Conservation (phyloP, 23 tunicate genomes). For the Styela plicata region DNA sequence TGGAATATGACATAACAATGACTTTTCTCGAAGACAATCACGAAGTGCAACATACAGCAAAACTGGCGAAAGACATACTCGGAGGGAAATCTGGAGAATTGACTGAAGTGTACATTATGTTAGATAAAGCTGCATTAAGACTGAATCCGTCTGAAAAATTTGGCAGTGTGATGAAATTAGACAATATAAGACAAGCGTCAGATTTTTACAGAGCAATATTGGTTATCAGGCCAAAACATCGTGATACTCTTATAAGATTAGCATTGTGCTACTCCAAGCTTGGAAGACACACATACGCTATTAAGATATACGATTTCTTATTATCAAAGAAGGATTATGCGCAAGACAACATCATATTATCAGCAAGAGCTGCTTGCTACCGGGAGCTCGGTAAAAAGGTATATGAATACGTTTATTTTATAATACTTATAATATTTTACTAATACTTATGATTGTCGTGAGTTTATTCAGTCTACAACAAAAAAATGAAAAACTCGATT, state of each 20-base stretch:
- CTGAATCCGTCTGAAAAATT: constrained; percentile 41
- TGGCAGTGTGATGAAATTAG: constrained; percentile 41
- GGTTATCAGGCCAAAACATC: constrained; percentile 47
- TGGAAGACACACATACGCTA: constrained; percentile 45
- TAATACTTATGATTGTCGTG: too few species aligned
- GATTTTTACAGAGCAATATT: constrained; percentile 72
- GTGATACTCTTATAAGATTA: constrained; percentile 49
- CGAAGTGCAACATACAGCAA: constrained; percentile 21
- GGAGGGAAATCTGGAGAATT: constrained; percentile 32
- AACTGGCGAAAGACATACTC: constrained; percentile 45
- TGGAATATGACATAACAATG: constrained; percentile 29
- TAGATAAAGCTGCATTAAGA: constrained; percentile 57
- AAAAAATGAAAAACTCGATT: too few species aligned
- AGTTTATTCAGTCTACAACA: too few species aligned
- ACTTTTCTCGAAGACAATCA: constrained; percentile 17
- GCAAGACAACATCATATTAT: constrained; percentile 36
- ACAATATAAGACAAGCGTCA: constrained; percentile 44
- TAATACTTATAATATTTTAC: neutral
- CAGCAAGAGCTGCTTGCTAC: constrained; percentile 77
- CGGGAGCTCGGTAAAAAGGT: constrained; percentile 82
- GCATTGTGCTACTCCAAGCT: constrained; percentile 52
- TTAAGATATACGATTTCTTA: constrained; percentile 45
- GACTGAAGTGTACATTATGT: constrained; percentile 26
- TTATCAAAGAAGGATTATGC: constrained; percentile 34
- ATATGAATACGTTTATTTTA: too few species aligned